Conservation (phyloP, 2,888 invertebrate genomes). For the Oeneis ivallda region DNA sequence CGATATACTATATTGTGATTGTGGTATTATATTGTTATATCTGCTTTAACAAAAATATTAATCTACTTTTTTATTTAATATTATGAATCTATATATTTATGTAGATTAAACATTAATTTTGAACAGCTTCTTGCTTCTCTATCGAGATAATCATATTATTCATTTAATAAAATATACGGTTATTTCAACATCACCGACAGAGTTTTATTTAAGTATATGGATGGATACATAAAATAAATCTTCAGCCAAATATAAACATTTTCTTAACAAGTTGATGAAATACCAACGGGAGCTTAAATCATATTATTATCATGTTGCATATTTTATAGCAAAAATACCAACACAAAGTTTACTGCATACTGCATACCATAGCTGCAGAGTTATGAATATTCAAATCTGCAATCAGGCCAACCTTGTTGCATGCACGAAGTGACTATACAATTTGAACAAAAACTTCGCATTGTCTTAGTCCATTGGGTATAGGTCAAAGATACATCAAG, state of each 20-base stretch:
- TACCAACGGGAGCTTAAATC: not conserved
- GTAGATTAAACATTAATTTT: too few relatives aligned
- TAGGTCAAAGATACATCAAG: conserved; percentile 4
- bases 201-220: too few relatives aligned
- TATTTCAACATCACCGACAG: too few relatives aligned
- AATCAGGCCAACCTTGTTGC: conserved; percentile 24
- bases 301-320: conserved; percentile 9
- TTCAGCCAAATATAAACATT: not conserved
- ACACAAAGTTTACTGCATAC: conserved; percentile 22
- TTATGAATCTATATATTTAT: too few relatives aligned
- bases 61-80: too few relatives aligned
- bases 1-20: not conserved
- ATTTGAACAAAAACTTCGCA: conserved; percentile 15
- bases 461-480: conserved; percentile 7
- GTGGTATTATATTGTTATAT: too few relatives aligned
- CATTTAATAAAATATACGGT: too few relatives aligned
- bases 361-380: conserved; percentile 22
- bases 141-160: too few relatives aligned
- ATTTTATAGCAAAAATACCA: conserved; percentile 14
- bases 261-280: not conserved
- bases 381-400: conserved; percentile 25
- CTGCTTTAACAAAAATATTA: too few relatives aligned
- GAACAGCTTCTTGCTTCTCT: too few relatives aligned
- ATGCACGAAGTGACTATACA: conserved; percentile 18
- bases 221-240: too few relatives aligned